Percentiles rank a stretch among this genome's conserved stretches.
Conservation (phyloP, 2,888 invertebrate species). For the Megaustenia siamemsis region DNA sequence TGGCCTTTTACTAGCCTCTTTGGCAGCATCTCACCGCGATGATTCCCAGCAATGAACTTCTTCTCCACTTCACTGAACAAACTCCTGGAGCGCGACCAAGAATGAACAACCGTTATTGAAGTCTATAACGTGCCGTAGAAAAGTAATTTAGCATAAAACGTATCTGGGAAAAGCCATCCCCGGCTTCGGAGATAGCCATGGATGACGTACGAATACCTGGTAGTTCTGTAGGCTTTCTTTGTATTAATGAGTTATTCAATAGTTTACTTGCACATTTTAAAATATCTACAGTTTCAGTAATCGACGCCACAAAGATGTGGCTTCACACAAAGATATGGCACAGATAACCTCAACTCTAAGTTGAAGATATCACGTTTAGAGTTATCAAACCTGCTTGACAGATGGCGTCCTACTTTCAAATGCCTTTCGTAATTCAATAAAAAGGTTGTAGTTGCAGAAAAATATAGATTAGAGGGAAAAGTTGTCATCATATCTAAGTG, state of each 20-base stretch:
- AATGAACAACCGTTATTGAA: constrained; percentile 38
- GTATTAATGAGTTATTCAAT: neutral
- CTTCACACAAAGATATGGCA: neutral
- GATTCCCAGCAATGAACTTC: constrained; percentile 11
- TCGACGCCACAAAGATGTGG: constrained; percentile 18
- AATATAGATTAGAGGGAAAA: too few relatives aligned
- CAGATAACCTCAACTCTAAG: neutral
- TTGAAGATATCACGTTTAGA: too few relatives aligned
- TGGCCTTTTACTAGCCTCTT: constrained; percentile 27
- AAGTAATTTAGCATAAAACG: constrained; percentile 1
- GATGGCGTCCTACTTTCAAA: too few relatives aligned
- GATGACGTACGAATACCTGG: neutral
- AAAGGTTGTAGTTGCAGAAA: too few relatives aligned
- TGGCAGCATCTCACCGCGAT: neutral
- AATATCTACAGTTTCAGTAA: neutral
- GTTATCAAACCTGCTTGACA: too few relatives aligned
- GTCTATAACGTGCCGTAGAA: constrained; percentile 30
- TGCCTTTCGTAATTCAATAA: too few relatives aligned
- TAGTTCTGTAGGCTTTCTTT: neutral
- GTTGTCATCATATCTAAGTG: too few relatives aligned
- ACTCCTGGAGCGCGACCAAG: constrained; percentile 24
- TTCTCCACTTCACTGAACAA: constrained; percentile 46
- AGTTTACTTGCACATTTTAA: neutral
- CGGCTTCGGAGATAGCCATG: neutral
- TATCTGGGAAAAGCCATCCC: neutral